phyloP scores from a whole-genome alignment of 2,888 invertebrate species.

The Cheilosia scutellata region DNA sequence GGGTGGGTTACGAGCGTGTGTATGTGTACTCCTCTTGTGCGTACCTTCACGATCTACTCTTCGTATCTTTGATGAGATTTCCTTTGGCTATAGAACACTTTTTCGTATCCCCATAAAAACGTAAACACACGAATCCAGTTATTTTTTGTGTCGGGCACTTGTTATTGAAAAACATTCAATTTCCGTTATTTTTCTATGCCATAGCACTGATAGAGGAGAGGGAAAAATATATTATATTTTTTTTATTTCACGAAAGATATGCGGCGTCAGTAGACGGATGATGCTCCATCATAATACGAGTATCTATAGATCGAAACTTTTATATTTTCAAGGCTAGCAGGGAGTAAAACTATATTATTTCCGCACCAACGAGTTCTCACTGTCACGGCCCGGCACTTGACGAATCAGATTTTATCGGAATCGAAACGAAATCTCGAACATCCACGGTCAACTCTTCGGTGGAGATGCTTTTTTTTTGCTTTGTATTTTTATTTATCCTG shows the following conservation, averaged over 20 bases:
- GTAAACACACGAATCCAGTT: conserved; percentile 40
- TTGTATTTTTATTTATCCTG: not conserved
- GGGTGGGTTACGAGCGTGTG: conserved; percentile 1
- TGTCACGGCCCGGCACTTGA: conserved; percentile 30
- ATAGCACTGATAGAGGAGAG: not conserved
- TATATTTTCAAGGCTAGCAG: conserved; percentile 9
- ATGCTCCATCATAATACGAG: not conserved
- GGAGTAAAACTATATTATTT: conserved; percentile 22
- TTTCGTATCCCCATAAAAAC: conserved; percentile 16
- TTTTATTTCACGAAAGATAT: conserved; percentile 36
- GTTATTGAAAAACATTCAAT: conserved; percentile 42
- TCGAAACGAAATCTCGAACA: conserved; percentile 12
- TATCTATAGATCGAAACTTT: conserved; percentile 3
- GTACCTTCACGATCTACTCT: conserved; percentile 34
- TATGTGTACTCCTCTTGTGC: conserved; percentile 39
- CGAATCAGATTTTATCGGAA: conserved; percentile 23
- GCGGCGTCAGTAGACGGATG: conserved; percentile 13
- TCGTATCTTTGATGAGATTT: not conserved
- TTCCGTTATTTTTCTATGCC: conserved; percentile 14
- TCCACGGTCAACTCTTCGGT: conserved; percentile 6
- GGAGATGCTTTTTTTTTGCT: not conserved
- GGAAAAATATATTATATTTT: conserved; percentile 1
- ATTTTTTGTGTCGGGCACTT: conserved; percentile 23
- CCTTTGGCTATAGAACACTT: not conserved
- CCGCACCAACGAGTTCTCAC: conserved; percentile 32